Evolutionary conservation across 2,113 vertebrate genomes (phyloP), one percentile per base, ranked within the genome.

Genomic region (Stigmatopora argus): DNA sequence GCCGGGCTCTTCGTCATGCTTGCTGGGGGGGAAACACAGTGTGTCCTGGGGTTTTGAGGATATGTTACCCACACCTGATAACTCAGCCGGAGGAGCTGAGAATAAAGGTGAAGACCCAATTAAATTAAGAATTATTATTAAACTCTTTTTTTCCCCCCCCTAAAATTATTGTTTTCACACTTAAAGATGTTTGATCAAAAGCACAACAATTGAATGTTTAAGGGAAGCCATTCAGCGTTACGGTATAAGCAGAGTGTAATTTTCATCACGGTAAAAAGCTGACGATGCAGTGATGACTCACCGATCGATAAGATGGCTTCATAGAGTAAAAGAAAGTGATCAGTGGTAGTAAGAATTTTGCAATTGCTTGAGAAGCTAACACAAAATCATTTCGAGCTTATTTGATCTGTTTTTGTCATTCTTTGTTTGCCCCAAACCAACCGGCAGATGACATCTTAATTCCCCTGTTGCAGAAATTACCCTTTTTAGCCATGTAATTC

Each of bases 1-100:
- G 3, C 97, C 95, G 9, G 97, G 97, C 35, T 98, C 97, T 53
- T 96, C 95, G 45, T 98, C 96, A 45, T 98, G 97, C 87, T 90
- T 99, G 78, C 89, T 98, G 0, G 97, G 97, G 63, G 95, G 94
- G 38, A 99, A 99, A 76, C 97, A 99, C 84, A 94, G 93, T 60
- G 97, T 99, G 47, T 99, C 96, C 7, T 99, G 97, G 97, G 97
- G 97, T 10, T 99, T 97, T 85, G 97, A 99, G 87, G 95, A 99
- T 84, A 97, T 99, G 96, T 83, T 99, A 64, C 95, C 97, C 4
- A 94, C 94, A 4, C 95, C 95, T 31, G 95, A 99, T 78, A 96
- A 92, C 86, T 90, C 87, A 75, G 89, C 92, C 67, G 92, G 93
- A 70, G 93, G 92, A 78, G 85, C 91, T 76, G 96, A 99, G 84